These are phyloP conservation scores for Ophion obscuratus DNA, from an alignment of 2,888 invertebrate species.

Conservation along the genomic window DNA sequence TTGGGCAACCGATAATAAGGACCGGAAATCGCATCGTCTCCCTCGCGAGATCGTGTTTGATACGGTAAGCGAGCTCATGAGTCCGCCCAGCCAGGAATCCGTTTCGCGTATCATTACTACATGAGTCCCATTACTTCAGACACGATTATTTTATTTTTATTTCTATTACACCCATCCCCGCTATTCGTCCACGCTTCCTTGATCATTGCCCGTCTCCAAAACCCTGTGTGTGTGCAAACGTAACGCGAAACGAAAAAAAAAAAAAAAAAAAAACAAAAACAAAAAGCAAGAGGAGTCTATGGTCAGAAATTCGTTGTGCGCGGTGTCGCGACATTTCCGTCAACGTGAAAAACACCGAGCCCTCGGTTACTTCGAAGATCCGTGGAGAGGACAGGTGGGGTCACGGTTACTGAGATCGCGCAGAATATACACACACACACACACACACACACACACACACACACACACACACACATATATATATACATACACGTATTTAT, in stretches of 20 bases:
- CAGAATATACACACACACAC: too few relatives aligned
- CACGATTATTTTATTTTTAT: neutral
- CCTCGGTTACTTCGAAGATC: too few relatives aligned
- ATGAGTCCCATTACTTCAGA: constrained; percentile 13
- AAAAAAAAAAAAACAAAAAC: constrained; percentile 22
- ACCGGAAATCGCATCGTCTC: neutral
- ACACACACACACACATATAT: too few relatives aligned
- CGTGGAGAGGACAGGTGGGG: too few relatives aligned
- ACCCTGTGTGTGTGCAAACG: neutral
- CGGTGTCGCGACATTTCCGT: neutral
- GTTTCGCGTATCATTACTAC: constrained; percentile 22
- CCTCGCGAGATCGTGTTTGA: constrained; percentile 6
- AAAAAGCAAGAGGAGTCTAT: neutral
- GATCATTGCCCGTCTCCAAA: constrained; percentile 21
- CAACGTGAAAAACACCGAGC: too few relatives aligned
- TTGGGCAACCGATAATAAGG: constrained; percentile 19
- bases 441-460: too few relatives aligned
- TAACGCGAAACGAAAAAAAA: constrained; percentile 6
- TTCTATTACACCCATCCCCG: neutral
- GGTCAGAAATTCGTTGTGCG: neutral
- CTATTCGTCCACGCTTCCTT: constrained; percentile 36
- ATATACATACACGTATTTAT: too few relatives aligned
- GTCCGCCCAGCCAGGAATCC: constrained; percentile 55
- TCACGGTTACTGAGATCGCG: too few relatives aligned
- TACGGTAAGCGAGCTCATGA: constrained; percentile 29